Evolutionary conservation across 2,113 vertebrate species (phyloP), one percentile per base, ranked within the genome.

Genomic region (Coreoperca whiteheadi): DNA sequence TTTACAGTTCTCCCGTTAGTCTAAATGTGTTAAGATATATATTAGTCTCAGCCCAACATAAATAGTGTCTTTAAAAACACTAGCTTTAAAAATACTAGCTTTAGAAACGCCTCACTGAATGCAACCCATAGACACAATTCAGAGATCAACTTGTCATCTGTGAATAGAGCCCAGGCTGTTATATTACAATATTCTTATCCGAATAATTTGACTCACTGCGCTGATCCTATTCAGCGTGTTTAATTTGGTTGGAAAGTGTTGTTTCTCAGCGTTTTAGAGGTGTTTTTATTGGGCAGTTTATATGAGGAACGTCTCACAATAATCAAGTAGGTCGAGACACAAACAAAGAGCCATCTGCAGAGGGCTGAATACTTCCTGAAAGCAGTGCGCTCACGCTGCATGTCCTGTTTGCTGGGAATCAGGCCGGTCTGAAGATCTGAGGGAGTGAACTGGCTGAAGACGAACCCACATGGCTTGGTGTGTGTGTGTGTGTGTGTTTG

Each of bases 301-400:
- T 81, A 74, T 77, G 84, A 83, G 70, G 70, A 69, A 50, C 61
- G 78, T 56, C 75, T 86, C 39, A 56, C 57, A 60, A 65, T 85
- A 89, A 81, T 92, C 83, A 85, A 51, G 86, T 77, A 54, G 60
- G 77, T 48, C 1, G 59, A 72, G 65, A 81, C 63, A 81, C 81
- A 87, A 89, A 84, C 87, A 86, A 69, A 77, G n/a, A 86, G 79
- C 77, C 92, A 91, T 88, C 83, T 91, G 88, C 64, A 66, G 37
- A 18, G 15, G 74, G 34, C 63, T 86, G 81, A 89, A 84, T 84
- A 69, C 66, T 79, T 82, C 87, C 82, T 84, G 87, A 82, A 68
- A 74, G 75, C 61, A 30, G 30, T 1, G 20, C 7, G 7, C 53
- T 41, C 7, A 3, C 20, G 1, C 68, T 54, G 66, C 2, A 54